These are phyloP conservation scores for Tricholauxania praeusta DNA, from an alignment of 2,888 invertebrate species.

Conservation along the genomic window DNA sequence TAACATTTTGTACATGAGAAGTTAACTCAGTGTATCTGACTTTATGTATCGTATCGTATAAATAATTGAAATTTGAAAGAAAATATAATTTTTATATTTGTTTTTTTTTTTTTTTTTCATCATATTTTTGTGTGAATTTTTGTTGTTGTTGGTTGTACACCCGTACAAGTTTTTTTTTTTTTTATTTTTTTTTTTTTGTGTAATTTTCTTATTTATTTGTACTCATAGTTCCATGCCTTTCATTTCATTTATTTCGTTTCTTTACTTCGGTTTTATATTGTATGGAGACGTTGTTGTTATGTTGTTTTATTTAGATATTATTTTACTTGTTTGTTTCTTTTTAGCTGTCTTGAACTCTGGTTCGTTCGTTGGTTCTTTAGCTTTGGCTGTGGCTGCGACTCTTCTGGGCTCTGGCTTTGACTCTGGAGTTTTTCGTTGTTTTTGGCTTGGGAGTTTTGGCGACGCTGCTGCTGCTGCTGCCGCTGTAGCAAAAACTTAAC, in stretches of 20 bases:
- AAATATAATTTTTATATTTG: conserved; percentile 43
- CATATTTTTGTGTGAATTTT: conserved; percentile 24
- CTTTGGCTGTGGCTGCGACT: not conserved
- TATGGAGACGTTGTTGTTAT: conserved; percentile 36
- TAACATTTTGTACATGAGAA: not conserved
- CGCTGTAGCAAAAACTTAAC: too few species aligned
- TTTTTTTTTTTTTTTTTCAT: conserved; percentile 29
- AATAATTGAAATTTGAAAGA: conserved; percentile 38
- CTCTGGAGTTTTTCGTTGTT: too few species aligned
- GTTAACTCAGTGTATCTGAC: too few species aligned
- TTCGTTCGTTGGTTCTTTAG: conserved; percentile 18
- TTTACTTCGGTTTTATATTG: conserved; percentile 17
- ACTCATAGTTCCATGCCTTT: conserved; percentile 34
- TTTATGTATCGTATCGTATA: conserved; percentile 24
- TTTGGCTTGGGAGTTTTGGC: too few species aligned
- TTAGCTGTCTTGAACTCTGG: conserved; percentile 26
- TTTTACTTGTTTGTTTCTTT: conserved; percentile 34
- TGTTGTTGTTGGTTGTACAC: conserved; percentile 30
- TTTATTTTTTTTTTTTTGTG: conserved; percentile 30
- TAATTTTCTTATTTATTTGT: conserved; percentile 38
- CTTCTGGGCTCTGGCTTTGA: too few species aligned
- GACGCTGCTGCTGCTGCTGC: too few species aligned
- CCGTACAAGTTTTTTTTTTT: conserved; percentile 38
- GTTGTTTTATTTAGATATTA: conserved; percentile 30
- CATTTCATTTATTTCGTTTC: conserved; percentile 14